These are phyloP conservation scores for Alaudala cheleensis DNA, from an alignment of 2,113 vertebrate genomes.

Conservation along the genomic window DNA sequence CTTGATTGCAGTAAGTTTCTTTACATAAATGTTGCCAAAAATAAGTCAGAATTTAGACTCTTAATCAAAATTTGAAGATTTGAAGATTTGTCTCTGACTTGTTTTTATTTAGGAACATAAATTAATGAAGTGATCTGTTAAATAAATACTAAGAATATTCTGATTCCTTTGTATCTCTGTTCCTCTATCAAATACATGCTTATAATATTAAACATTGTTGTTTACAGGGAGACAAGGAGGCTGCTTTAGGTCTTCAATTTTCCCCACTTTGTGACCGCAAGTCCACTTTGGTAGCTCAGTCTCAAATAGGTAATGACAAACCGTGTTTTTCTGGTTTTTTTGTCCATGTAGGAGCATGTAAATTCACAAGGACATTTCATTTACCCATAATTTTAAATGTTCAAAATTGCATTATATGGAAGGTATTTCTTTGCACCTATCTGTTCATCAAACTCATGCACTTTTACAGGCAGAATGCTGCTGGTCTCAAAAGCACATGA, in stretches of 20 bases:
- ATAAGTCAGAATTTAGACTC: not conserved
- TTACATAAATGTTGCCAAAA: not conserved
- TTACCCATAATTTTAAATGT: not conserved
- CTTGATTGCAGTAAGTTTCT: not conserved
- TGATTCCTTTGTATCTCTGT: not conserved
- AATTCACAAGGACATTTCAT: not conserved
- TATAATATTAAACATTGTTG: constrained; percentile 22
- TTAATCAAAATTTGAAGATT: not conserved
- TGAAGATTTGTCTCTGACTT: not conserved
- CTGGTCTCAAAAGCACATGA: not conserved
- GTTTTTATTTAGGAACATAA: not conserved
- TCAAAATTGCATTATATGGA: not conserved
- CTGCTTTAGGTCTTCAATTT: constrained; percentile 91
- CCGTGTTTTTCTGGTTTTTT: not conserved
- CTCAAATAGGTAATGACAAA: constrained; percentile 89
- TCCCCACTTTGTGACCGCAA: constrained; percentile 96
- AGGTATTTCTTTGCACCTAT: not conserved
- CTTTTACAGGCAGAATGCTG: not conserved
- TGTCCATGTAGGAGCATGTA: not conserved
- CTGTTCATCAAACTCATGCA: not conserved
- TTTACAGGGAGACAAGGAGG: constrained; percentile 94
- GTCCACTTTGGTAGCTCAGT: constrained; percentile 95
- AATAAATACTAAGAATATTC: not conserved
- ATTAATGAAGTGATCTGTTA: not conserved
- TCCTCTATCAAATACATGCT: not conserved